phyloP scores from a whole-genome alignment of 2,797 vertebrate genomes.

The Helarctos malayanus region DNA sequence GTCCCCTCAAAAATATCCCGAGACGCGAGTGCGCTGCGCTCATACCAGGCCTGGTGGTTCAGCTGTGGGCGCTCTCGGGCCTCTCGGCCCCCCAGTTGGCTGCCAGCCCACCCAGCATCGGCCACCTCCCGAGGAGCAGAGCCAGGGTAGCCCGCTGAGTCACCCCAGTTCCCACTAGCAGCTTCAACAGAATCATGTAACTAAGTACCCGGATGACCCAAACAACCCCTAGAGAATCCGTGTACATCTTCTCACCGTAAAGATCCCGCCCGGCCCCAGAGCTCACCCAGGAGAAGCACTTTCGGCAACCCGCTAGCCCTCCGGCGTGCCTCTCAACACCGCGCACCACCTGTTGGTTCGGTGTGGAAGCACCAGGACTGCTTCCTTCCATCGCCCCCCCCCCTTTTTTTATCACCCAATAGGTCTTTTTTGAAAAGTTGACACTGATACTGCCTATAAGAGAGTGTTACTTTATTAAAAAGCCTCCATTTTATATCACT shows the following conservation, averaged over 20 bases:
- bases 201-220: slow-evolving; percentile 69
- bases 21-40: slow-evolving; percentile 81
- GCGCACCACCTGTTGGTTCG: background rate
- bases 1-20: slow-evolving; percentile 77
- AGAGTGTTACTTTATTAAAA: slow-evolving; percentile 32
- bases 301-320: background rate
- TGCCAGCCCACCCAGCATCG: slow-evolving; percentile 77
- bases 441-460: slow-evolving; percentile 31
- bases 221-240: slow-evolving; percentile 38
- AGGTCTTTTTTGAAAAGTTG: slow-evolving; percentile 72
- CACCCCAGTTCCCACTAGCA: background rate
- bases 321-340: slow-evolving; percentile 8
- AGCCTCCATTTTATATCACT: background rate
- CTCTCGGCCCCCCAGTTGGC: slow-evolving; percentile 62
- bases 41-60: slow-evolving; percentile 76
- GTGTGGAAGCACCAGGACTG: background rate
- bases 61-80: slow-evolving; percentile 66
- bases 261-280: background rate
- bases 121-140: slow-evolving; percentile 82
- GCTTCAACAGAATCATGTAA: slow-evolving; percentile 74
- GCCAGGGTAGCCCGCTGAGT: slow-evolving; percentile 49
- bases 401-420: background rate
- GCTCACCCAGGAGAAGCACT: slow-evolving; percentile 46
- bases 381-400: background rate
- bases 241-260: background rate